These are phyloP conservation scores for Anaspis maculata DNA, from an alignment of 2,888 invertebrate species.

Conservation along the genomic window DNA sequence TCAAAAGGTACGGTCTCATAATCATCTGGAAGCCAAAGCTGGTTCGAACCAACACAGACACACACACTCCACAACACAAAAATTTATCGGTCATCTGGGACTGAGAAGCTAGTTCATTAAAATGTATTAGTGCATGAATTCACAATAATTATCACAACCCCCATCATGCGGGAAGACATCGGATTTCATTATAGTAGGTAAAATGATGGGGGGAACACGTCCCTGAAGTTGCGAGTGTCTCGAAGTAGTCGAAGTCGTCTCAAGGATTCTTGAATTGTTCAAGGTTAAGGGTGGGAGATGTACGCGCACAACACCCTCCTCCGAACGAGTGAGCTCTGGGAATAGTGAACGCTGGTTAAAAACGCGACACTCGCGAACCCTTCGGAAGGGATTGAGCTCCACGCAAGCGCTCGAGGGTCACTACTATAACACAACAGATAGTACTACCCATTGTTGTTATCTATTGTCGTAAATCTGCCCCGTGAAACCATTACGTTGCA, in stretches of 20 bases:
- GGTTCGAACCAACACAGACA: conserved; percentile 1
- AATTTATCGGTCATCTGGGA: conserved; percentile 23
- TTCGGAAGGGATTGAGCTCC: not conserved
- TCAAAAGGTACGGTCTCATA: no score
- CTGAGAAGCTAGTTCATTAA: conserved; percentile 22
- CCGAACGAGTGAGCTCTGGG: conserved; percentile 1
- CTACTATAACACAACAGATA: conserved; percentile 6
- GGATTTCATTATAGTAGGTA: no score
- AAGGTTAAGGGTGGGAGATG: no score
- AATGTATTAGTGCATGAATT: conserved; percentile 29
- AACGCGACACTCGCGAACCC: not conserved
- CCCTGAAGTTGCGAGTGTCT: no score
- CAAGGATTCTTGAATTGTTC: no score
- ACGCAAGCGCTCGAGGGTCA: conserved; percentile 5
- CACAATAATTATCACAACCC: conserved; percentile 20
- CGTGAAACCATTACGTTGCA: conserved; percentile 5
- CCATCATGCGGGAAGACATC: conserved; percentile 19
- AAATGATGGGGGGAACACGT: no score
- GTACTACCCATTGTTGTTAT: conserved; percentile 7
- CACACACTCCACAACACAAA: conserved; percentile 12
- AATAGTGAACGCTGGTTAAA: conserved; percentile 4
- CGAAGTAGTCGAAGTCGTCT: no score
- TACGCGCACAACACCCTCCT: conserved; percentile 6
- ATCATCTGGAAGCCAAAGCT: no score
- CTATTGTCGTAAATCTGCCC: conserved; percentile 5